A percentile compares a stretch with the other conserved stretches of the same genome.
Evolutionary conservation across 2,113 vertebrate species (phyloP).

Genomic region (Helogale parvula): DNA sequence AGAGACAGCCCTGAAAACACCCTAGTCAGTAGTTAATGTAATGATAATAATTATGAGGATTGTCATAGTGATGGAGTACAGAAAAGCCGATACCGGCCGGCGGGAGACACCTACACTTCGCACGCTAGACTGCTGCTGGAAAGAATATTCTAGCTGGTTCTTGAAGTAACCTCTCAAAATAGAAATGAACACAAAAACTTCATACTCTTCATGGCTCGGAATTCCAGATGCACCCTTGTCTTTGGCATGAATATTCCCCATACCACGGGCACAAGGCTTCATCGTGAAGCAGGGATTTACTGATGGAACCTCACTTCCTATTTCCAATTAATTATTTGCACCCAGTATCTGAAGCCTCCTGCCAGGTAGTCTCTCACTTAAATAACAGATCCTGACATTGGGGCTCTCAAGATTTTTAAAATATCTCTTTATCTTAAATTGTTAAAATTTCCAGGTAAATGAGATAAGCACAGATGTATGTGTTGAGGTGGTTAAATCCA

Average conservation of each 20-base stretch:
- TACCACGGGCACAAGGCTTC: background rate
- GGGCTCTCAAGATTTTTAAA: background rate
- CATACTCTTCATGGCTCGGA: background rate
- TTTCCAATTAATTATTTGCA: slow-evolving; percentile 43
- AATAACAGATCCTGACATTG: background rate
- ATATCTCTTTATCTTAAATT: background rate
- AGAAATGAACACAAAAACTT: background rate
- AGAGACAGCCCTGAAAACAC: background rate
- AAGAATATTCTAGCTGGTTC: background rate
- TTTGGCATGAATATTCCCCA: background rate
- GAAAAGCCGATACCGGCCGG: background rate
- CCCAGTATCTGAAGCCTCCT: background rate
- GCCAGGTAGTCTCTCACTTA: background rate
- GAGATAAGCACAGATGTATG: background rate
- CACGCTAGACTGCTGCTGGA: background rate
- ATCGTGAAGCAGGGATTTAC: background rate
- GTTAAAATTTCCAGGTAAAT: slow-evolving; percentile 12
- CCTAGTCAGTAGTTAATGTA: background rate
- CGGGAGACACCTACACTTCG: background rate
- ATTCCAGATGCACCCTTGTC: background rate
- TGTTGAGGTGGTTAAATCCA: background rate
- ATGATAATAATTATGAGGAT: background rate
- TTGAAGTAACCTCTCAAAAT: background rate
- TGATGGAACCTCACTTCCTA: background rate
- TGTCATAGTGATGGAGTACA: background rate